These are phyloP conservation scores for Latheticus oryzae DNA, from an alignment of 2,888 invertebrate species.

Conservation along the genomic window DNA sequence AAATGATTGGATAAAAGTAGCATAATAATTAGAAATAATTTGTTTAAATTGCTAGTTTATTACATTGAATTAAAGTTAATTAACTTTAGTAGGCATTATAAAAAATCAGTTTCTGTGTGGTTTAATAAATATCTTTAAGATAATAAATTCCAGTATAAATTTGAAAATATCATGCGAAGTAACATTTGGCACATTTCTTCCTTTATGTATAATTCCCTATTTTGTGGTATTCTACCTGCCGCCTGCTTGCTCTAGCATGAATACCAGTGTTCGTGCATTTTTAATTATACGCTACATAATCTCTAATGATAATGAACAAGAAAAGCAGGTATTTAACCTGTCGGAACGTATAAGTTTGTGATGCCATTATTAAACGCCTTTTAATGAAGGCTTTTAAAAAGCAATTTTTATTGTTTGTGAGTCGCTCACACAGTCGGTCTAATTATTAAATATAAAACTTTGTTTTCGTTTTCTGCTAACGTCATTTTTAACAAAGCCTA, in stretches of 20 bases:
- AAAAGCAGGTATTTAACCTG: constrained; percentile 31
- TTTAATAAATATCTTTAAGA: too few species aligned
- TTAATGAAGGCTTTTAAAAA: constrained; percentile 16
- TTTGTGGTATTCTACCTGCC: constrained; percentile 14
- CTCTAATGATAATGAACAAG: constrained; percentile 33
- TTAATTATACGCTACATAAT: constrained; percentile 38
- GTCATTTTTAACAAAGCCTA: constrained; percentile 2
- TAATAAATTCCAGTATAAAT: too few species aligned
- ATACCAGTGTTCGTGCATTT: constrained; percentile 25
- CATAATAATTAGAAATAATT: too few species aligned
- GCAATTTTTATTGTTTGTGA: constrained; percentile 10
- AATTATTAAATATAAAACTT: neutral
- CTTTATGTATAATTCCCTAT: constrained; percentile 7
- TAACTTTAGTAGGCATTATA: too few species aligned
- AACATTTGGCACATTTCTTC: too few species aligned
- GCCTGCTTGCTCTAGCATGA: constrained; percentile 34
- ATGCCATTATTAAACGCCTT: constrained; percentile 28
- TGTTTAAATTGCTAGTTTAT: too few species aligned
- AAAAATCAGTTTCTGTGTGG: too few species aligned
- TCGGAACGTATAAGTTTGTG: constrained; percentile 25
- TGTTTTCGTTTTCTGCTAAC: constrained; percentile 1
- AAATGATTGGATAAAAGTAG: too few species aligned
- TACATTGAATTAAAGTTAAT: too few species aligned
- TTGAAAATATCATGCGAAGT: constrained; percentile 9
- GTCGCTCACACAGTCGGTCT: neutral